phyloP scores from a whole-genome alignment of 2,113 vertebrate genomes.

The Edolisoma coerulescens region DNA sequence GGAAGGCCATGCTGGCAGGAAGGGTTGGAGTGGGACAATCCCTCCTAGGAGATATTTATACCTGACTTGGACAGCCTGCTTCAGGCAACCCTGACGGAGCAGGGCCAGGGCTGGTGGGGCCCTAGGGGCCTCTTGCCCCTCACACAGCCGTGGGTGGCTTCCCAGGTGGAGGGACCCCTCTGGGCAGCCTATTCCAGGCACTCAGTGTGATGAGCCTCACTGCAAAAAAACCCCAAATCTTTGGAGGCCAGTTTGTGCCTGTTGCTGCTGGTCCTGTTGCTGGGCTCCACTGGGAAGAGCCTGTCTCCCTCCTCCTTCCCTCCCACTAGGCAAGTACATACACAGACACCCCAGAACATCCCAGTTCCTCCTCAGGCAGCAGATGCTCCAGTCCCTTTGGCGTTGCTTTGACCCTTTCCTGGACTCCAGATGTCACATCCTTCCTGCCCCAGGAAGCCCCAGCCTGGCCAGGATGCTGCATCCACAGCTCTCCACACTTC shows the following conservation, averaged over 20 bases:
- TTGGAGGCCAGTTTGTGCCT: background rate
- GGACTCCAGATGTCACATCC: background rate
- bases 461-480: background rate
- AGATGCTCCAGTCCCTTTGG: background rate
- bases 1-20: background rate
- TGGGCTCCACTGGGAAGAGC: background rate
- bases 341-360: rapidly evolving
- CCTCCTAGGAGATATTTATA: background rate
- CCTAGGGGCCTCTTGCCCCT: no score
- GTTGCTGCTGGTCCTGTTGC: background rate
- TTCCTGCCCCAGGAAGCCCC: rapidly evolving
- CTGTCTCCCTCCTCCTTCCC: background rate
- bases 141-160: rapidly evolving
- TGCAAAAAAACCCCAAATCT: rapidly evolving
- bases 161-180: background rate
- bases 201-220: background rate
- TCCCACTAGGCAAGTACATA: rapidly evolving
- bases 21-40: rapidly evolving
- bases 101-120: background rate
- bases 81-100: background rate
- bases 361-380: background rate
- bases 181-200: background rate
- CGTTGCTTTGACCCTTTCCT: background rate
- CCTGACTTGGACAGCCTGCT: rapidly evolving
- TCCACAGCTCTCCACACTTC: rapidly evolving